phyloP scores from a whole-genome alignment of 1,140 invertebrate genomes.

The Formica exsecta region DNA sequence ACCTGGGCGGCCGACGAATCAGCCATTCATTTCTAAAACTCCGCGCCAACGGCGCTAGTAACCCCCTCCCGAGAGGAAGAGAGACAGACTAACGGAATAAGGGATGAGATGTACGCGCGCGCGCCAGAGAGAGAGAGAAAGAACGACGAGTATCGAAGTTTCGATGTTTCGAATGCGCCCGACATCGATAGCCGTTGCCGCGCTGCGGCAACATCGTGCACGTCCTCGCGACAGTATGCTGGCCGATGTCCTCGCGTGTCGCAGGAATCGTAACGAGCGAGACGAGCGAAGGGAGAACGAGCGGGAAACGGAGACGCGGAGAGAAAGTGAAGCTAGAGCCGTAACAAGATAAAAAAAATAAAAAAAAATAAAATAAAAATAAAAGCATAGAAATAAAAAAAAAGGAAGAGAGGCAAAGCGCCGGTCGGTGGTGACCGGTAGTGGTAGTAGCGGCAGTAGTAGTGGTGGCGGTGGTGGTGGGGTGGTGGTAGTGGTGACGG shows the following conservation, averaged over 20 bases:
- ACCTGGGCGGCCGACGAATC: slow-evolving; percentile 64
- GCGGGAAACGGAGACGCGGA: background rate
- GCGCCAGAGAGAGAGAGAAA: background rate
- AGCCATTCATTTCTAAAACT: slow-evolving; percentile 64
- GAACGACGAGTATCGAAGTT: slow-evolving; percentile 56
- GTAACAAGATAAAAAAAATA: slow-evolving; percentile 16
- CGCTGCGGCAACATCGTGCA: slow-evolving; percentile 46
- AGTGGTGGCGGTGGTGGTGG: too few relatives aligned
- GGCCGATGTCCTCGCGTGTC: slow-evolving; percentile 42
- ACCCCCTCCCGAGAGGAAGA: background rate
- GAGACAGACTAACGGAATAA: background rate
- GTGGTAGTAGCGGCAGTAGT: too few relatives aligned
- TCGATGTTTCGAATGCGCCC: slow-evolving; percentile 58
- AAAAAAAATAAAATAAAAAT: background rate
- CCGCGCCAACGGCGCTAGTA: slow-evolving; percentile 40
- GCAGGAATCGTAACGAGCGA: background rate
- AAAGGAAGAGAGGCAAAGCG: background rate
- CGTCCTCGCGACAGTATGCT: slow-evolving; percentile 53
- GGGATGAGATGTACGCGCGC: background rate
- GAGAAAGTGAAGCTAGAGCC: background rate
- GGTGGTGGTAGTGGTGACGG: background rate
- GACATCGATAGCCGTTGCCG: slow-evolving; percentile 57
- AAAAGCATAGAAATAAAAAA: too few relatives aligned
- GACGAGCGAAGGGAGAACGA: background rate
- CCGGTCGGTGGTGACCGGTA: slow-evolving; percentile 14